Evolutionary conservation across 2,797 vertebrate genomes (phyloP), one percentile per base, ranked within the genome.

Genomic region (Picus viridis): DNA sequence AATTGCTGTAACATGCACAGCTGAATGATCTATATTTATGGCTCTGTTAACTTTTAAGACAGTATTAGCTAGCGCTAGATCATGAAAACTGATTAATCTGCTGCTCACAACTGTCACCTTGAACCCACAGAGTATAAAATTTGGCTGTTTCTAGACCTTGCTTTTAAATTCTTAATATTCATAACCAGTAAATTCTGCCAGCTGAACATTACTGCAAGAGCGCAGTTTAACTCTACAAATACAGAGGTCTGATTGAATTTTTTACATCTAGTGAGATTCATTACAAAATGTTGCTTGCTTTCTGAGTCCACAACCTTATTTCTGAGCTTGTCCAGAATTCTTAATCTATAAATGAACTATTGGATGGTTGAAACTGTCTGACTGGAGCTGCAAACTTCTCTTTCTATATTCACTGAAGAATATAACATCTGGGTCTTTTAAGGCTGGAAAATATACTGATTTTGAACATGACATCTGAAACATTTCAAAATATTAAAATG

Each of bases 191-290:
- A 63, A 71, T 71, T 79, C 62, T 87, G 63, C 36, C 63, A 68
- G 81, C 70, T 81, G 73, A 90, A 73, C 34, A 51, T 9, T 30
- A 26, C 43, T 70, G 54, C 62, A 83, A 32, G 39, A 67, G 30
- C 47, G 27, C 39, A 45, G 32, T 4, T 10, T 54, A 93, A 47
- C 81, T 88, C 45, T 36, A 30, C 79, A 89, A 81, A 89, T 61
- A 90, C 10, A 86, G 63, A 75, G 51, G 58, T 64, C 67, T 88
- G 74, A 90, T 81, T 81, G 78, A 78, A 90, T 79, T 71, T 86
- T 90, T 64, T 68, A 89, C 53, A 26, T 65, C 75, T 90, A 81
- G 86, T 29, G 65, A 61, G 32, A 84, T 90, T 74, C 59, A 86
- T 86, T 90, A 92, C 23, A 78, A 92, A 86, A 83, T 26, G 18